phyloP scores from a whole-genome alignment of 2,888 invertebrate species.

The Aradus depressus region DNA sequence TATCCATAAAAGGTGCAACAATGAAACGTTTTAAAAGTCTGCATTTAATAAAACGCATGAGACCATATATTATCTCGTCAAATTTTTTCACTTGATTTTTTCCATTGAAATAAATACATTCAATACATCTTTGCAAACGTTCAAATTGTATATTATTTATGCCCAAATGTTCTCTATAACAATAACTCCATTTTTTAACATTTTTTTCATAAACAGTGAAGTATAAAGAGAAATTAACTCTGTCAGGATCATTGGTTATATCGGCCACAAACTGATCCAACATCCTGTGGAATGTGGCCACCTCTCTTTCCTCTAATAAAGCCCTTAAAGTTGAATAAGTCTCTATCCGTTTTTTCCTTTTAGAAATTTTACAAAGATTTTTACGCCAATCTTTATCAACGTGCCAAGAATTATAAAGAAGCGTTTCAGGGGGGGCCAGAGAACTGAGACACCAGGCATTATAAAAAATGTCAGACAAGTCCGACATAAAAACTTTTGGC shows the following conservation, averaged over 20 bases:
- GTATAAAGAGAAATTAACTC: constrained; percentile 24
- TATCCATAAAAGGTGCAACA: too few relatives aligned
- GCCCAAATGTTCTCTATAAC: constrained; percentile 26
- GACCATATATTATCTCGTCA: too few relatives aligned
- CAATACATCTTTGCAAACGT: constrained; percentile 29
- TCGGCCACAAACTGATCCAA: constrained; percentile 7
- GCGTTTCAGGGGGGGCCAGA: constrained; percentile 23
- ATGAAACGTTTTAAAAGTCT: too few relatives aligned
- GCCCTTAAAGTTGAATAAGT: constrained; percentile 25
- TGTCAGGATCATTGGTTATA: constrained; percentile 18
- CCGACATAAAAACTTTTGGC: constrained; percentile 30
- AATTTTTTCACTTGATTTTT: too few relatives aligned
- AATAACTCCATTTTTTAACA: constrained; percentile 24
- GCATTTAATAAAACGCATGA: too few relatives aligned
- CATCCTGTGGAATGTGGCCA: constrained; percentile 8
- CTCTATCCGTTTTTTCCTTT: constrained; percentile 22
- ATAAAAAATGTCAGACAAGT: constrained; percentile 28
- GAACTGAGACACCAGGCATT: constrained; percentile 29
- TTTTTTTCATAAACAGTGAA: constrained; percentile 9
- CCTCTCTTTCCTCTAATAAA: constrained; percentile 17
- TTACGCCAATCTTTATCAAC: constrained; percentile 28
- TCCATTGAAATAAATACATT: constrained; percentile 30
- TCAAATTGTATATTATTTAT: constrained; percentile 32
- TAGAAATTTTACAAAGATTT: constrained; percentile 26
- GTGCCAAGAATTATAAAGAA: constrained; percentile 31